Base-by-base conservation (phyloP, 2,888 invertebrate species). In the Seira musarum region DNA sequence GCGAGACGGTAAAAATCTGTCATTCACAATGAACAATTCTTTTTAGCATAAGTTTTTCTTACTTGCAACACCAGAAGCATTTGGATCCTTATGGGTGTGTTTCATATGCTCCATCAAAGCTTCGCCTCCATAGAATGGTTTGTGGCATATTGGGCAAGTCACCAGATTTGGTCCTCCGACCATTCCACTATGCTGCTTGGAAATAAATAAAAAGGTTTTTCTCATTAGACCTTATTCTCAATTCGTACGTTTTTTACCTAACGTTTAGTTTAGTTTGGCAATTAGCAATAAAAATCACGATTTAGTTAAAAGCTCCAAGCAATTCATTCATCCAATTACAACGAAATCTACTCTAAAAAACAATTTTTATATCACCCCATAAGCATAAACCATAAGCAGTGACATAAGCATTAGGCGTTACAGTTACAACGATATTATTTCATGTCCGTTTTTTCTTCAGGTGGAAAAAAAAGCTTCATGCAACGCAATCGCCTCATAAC, bases 91-190 rank as follows among this genome's bases (percentile, higher is more conserved):
- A 90, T 97, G 97, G 73, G 95, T 94, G 89, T 95, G 95, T 90
- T 96, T 96, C 96, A 97, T 96, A 90, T 97, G 97, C 90, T 97
- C 96, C 92, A 97, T 96, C 82, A 97, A 92, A 77, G 96, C 95
- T 90, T 97, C 96, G 85, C 95, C 95, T 87, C 96, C 96, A 88
- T 96, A 93, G 91, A 96, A 96, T 89, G 96, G 93, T 91, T 97
- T 96, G 91, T 96, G 96, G 91, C 96, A 97, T 87, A 96, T 93
- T 70, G 96, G 96, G 90, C 97, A 97, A 87, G 95, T 94, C 82
- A 96, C 95, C 85, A 96, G 95, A 88, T 95, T 95, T 85, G 96
- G 96, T 87, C 96, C 96, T 88, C 96, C 96, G 91, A 95, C 94
- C 89, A 96, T 93, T 88, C 96, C 96, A 87, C 95, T 95, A 91